Evolutionary conservation across 1,140 invertebrate genomes (phyloP).

Genomic region (Drosophila hydei): DNA sequence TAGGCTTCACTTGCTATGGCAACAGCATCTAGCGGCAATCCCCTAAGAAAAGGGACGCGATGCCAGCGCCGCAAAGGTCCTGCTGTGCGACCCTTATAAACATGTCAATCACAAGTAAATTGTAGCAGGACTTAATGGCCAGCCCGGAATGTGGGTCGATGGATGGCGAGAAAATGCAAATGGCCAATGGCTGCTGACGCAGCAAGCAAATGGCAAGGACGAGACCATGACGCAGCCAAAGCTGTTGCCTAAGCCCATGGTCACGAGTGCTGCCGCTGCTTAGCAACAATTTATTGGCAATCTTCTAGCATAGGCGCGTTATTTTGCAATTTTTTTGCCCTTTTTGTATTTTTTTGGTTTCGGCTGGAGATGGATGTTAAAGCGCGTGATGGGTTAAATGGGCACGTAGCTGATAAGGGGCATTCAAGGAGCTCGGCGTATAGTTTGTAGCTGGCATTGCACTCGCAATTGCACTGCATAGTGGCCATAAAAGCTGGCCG

Average conservation of each 20-base stretch:
- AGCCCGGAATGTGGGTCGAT: constrained; percentile 47
- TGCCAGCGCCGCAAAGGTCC: constrained; percentile 1
- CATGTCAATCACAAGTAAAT: constrained; percentile 82
- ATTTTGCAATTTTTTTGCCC: constrained; percentile 18
- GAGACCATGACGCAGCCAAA: constrained; percentile 24
- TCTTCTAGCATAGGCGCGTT: constrained; percentile 55
- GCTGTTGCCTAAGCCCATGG: constrained; percentile 16
- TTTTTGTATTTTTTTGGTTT: constrained; percentile 4
- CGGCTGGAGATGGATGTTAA: constrained; percentile 54
- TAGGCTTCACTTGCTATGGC: constrained; percentile 54
- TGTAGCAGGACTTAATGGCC: constrained; percentile 78
- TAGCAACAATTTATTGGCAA: constrained; percentile 74
- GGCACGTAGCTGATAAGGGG: constrained; percentile 57
- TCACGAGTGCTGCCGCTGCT: constrained; percentile 47
- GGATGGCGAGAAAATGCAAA: constrained; percentile 62
- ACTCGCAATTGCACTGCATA: constrained; percentile 65
- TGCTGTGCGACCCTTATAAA: constrained; percentile 73
- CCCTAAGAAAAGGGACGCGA: constrained; percentile 6
- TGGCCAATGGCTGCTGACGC: constrained; percentile 65
- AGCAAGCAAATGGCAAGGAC: constrained; percentile 33
- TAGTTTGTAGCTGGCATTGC: constrained; percentile 46
- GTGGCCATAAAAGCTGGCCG: constrained; percentile 56
- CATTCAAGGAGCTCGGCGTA: constrained; percentile 30
- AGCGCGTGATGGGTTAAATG: constrained; percentile 60
- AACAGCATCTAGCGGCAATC: constrained; percentile 6